A percentile compares a stretch with the other conserved stretches of the same genome.
Conservation (phyloP, 1,140 invertebrate species). For the Euborellia annulipes region DNA sequence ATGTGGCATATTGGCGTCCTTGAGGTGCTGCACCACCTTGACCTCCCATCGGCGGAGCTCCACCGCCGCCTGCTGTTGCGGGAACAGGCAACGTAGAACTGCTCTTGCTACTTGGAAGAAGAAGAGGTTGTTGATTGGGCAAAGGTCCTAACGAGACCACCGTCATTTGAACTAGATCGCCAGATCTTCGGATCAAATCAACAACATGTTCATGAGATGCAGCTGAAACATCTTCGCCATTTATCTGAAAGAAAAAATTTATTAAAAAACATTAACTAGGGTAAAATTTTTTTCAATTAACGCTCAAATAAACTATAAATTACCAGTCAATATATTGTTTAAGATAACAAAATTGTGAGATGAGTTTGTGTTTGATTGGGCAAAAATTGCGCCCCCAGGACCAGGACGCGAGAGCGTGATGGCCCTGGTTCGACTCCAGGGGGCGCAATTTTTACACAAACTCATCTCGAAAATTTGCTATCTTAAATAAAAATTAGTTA, state of each 20-base stretch:
- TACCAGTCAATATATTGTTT: no score
- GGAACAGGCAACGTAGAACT: constrained; percentile 6
- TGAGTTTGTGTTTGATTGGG: no score
- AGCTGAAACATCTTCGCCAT: constrained; percentile 86
- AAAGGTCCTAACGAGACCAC: constrained; percentile 70
- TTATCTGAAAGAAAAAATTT: constrained; percentile 59
- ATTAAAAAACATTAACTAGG: neutral
- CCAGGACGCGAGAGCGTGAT: no score
- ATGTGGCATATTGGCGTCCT: constrained; percentile 47
- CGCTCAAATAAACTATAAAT: no score
- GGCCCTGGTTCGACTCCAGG: no score
- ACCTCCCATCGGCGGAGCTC: constrained; percentile 7
- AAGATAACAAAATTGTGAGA: no score
- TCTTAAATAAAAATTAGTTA: no score
- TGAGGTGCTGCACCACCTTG: constrained; percentile 7
- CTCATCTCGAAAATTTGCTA: no score
- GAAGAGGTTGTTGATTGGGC: no score
- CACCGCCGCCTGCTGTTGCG: constrained; percentile 9
- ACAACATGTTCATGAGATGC: constrained; percentile 95
- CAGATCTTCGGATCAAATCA: constrained; percentile 82
- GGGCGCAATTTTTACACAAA: no score
- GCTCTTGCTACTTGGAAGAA: neutral
- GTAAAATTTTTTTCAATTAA: neutral
- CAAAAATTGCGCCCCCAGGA: no score
- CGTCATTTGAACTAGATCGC: constrained; percentile 87